A percentile compares a stretch with the other conserved stretches of the same genome.
Evolutionary conservation across 2,888 invertebrate species (phyloP).

Genomic region (Blera fallax): DNA sequence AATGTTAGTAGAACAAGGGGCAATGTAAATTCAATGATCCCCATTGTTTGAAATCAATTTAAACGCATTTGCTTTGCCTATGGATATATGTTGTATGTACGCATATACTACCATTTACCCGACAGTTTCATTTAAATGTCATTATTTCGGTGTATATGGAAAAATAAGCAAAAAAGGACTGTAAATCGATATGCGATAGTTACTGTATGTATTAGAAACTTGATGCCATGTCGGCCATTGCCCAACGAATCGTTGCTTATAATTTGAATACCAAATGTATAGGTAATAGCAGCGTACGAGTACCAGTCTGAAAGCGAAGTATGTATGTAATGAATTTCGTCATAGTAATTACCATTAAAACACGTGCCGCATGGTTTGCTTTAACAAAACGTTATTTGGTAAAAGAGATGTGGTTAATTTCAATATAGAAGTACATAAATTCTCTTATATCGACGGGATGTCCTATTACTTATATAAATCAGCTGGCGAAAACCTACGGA

Average conservation of each 20-base stretch:
- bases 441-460: too few relatives aligned
- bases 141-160: neutral
- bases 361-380: neutral
- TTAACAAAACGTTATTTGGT: neutral
- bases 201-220: neutral
- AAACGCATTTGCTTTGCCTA: neutral
- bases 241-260: neutral
- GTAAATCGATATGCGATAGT: neutral
- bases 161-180: neutral
- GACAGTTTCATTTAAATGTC: neutral
- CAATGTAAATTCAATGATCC: neutral
- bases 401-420: neutral
- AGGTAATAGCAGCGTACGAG: neutral
- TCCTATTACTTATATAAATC: neutral
- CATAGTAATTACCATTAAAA: neutral
- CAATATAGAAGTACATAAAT: neutral
- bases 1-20: neutral
- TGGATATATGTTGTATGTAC: neutral
- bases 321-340: neutral
- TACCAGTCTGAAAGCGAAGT: neutral
- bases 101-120: too few relatives aligned
- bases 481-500: neutral
- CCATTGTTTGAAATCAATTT: neutral
- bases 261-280: neutral
- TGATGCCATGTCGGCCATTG: neutral